These are phyloP conservation scores for Lacerta agilis DNA, from an alignment of 2,797 vertebrate genomes.

Conservation along the genomic window DNA sequence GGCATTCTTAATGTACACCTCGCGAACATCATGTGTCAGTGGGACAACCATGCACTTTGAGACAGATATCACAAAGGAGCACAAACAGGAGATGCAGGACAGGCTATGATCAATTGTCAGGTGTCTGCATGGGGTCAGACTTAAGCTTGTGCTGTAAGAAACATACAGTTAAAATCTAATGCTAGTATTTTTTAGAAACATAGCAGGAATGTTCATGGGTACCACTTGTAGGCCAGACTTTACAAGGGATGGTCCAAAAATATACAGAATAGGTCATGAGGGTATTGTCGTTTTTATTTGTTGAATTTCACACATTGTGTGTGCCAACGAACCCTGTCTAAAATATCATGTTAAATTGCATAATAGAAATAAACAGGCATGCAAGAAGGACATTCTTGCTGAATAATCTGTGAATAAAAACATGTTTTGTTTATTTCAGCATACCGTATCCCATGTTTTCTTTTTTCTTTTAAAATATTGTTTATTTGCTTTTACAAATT, in stretches of 20 bases:
- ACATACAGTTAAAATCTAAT: not conserved
- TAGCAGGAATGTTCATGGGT: not conserved
- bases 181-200: not conserved
- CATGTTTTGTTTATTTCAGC: not conserved
- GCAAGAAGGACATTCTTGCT: constrained; percentile 44
- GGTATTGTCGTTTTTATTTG: not conserved
- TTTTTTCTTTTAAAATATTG: no score
- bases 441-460: not conserved
- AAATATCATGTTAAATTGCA: constrained; percentile 19
- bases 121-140: not conserved
- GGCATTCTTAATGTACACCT: not conserved
- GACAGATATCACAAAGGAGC: not conserved
- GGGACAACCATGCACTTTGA: not conserved
- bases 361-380: constrained; percentile 32
- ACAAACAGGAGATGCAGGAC: not conserved
- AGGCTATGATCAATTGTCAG: not conserved
- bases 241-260: not conserved
- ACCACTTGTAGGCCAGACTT: not conserved
- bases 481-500: no score
- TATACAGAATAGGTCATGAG: not conserved
- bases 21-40: not conserved
- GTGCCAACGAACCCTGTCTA: not conserved
- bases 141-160: not conserved
- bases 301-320: not conserved
- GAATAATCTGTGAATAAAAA: not conserved